Base-by-base conservation (phyloP, 1,140 invertebrate species). In the Nylanderia fulva region DNA sequence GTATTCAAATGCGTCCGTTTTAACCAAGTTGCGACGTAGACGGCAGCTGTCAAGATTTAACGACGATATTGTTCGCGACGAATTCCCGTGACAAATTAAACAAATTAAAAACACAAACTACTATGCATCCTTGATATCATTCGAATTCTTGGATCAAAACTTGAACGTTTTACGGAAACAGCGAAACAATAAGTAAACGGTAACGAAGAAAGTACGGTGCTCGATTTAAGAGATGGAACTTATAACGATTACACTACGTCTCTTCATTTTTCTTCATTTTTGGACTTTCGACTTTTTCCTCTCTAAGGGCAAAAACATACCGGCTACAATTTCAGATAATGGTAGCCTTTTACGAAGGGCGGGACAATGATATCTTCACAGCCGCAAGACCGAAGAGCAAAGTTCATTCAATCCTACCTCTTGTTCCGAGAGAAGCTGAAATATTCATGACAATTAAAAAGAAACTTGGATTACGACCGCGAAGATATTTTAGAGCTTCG, bases 371-470 rank as follows among this genome's bases (percentile, higher is more conserved):
- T 29, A 56, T 56, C 63, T 68, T 6, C 21, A 54, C 48, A 64
- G 18, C 39, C 11, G 24, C 56, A 18, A 63, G 33, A 15, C 21
- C 79, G 29, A 33, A 82, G 68, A 58, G 36, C 42, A 77, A 85
- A 82, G 39, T 85, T 85, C 80, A 39, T 24, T 15, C 36, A 66
- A 56, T 52, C 52, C 75, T 21, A 39, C 29, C 54, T 63, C 71
- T 72, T 75, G 39, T 36, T 45, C 48, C 58, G 61, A 45, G 27
- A 11, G 42, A 60, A 54, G 27, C 24, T 87, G 48, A 83, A 87
- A 86, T 90, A 88, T 87, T 87, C 85, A 77, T 76, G 85, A 77
- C 85, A 86, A 85, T 90, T 86, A 88, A 85, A 66, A 58, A 80
- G 54, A 68, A 80, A 71, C 71, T 76, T 60, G 11, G 54, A 58